Percentiles rank a stretch among this genome's conserved stretches.
These are phyloP conservation scores for Nemapogon koenigi DNA, from an alignment of 2,888 invertebrate genomes.

Conservation along the genomic window DNA sequence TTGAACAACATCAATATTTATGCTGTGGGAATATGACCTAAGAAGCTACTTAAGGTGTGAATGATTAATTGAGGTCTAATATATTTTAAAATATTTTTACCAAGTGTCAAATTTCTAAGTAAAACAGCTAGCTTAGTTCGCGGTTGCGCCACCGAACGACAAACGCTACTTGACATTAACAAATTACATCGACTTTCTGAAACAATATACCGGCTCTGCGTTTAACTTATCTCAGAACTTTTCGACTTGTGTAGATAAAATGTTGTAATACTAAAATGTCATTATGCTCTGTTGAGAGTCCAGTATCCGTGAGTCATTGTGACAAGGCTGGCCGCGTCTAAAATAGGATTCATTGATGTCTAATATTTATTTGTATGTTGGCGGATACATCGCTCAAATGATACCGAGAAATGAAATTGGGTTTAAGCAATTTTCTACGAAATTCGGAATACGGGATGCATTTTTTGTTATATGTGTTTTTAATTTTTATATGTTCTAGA, in stretches of 20 bases:
- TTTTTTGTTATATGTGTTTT: no score
- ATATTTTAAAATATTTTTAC: no score
- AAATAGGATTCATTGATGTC: conserved; percentile 17
- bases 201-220: conserved; percentile 61
- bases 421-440: no score
- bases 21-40: no score
- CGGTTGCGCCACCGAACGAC: conserved; percentile 8
- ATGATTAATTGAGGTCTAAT: no score
- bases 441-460: no score
- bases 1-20: no score
- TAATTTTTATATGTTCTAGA: no score
- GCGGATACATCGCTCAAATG: no score
- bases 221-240: conserved; percentile 59
- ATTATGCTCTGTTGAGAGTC: conserved; percentile 48
- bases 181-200: conserved; percentile 58
- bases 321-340: not conserved
- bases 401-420: no score
- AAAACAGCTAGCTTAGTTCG: conserved; percentile 20
- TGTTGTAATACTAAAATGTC: conserved; percentile 63
- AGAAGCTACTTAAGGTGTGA: no score
- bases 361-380: conserved; percentile 5
- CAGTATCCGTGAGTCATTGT: conserved; percentile 39
- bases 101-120: no score
- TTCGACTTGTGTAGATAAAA: conserved; percentile 59
- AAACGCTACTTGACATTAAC: conserved; percentile 48